Percentiles rank a stretch among this genome's conserved stretches.
phyloP scores from a whole-genome alignment of 2,888 invertebrate species.

The Caenorhabditis angaria region DNA sequence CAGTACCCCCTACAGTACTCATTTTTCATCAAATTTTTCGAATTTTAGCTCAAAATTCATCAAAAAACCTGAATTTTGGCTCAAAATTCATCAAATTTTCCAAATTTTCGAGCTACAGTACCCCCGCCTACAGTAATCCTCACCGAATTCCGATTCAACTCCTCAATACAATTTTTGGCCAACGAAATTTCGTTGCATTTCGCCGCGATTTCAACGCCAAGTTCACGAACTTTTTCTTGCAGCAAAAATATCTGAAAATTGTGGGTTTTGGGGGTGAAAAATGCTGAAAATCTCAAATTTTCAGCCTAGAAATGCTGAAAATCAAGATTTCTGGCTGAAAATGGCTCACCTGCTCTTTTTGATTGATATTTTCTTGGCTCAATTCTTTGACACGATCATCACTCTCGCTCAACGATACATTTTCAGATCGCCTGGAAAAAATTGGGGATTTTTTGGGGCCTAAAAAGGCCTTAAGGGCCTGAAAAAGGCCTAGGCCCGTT shows the following conservation, averaged over 20 bases:
- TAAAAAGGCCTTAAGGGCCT: no score
- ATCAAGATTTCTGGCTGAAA: neutral
- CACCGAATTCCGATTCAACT: conserved; percentile 62
- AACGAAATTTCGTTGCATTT: conserved; percentile 57
- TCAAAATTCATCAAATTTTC: conserved; percentile 8
- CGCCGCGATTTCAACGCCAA: conserved; percentile 57
- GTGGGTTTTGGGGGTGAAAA: neutral
- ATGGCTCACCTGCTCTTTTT: conserved; percentile 63
- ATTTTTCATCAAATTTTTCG: neutral
- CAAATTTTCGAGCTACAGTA: no score
- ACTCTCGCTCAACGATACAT: conserved; percentile 50
- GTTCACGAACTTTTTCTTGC: conserved; percentile 67
- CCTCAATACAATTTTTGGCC: conserved; percentile 63
- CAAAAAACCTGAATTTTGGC: neutral
- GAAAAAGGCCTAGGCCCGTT: no score
- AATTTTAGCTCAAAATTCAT: neutral
- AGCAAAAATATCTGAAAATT: conserved; percentile 41
- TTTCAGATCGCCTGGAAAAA: conserved; percentile 50
- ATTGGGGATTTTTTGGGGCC: neutral
- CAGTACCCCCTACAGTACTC: no score
- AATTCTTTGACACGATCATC: conserved; percentile 62
- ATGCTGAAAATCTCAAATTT: neutral
- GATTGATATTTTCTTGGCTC: conserved; percentile 61
- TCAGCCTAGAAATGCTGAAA: neutral
- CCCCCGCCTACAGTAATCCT: no score